phyloP scores from a whole-genome alignment of 2,888 invertebrate genomes.

The Sphecodes monilicornis region DNA sequence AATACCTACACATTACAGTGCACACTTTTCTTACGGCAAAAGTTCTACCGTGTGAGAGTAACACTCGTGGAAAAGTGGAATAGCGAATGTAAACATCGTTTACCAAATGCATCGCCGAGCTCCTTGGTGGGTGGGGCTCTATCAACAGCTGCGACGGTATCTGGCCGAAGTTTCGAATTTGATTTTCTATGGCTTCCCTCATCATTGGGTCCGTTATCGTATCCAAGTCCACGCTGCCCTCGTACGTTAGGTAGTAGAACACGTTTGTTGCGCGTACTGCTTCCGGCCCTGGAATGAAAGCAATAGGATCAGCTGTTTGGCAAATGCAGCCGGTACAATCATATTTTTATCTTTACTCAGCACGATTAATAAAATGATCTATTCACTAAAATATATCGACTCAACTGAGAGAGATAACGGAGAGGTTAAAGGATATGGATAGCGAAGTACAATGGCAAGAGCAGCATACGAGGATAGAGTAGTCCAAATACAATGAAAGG shows the following conservation, averaged over 20 bases:
- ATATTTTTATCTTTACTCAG: not conserved
- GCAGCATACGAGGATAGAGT: no score
- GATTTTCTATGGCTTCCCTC: slow-evolving; percentile 97
- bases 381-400: no score
- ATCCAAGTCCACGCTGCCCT: slow-evolving; percentile 97
- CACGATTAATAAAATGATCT: not conserved
- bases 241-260: slow-evolving; percentile 99
- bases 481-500: no score
- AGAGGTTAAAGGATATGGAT: no score
- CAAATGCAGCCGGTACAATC: not conserved
- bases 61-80: slow-evolving; percentile 25
- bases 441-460: no score
- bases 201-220: slow-evolving; percentile 95
- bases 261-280: slow-evolving; percentile 99
- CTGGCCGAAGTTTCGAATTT: slow-evolving; percentile 99
- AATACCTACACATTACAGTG: slow-evolving; percentile 57
- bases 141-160: slow-evolving; percentile 98
- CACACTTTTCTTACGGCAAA: slow-evolving; percentile 51
- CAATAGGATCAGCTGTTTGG: no score
- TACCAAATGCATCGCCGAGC: slow-evolving; percentile 97
- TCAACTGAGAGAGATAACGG: no score
- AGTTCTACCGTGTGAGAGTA: slow-evolving; percentile 17
- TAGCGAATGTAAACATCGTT: slow-evolving; percentile 57
- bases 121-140: slow-evolving; percentile 99
- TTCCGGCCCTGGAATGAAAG: slow-evolving; percentile 90